phyloP scores from a whole-genome alignment of 2,888 invertebrate species.

The Coleophora flavipennella region DNA sequence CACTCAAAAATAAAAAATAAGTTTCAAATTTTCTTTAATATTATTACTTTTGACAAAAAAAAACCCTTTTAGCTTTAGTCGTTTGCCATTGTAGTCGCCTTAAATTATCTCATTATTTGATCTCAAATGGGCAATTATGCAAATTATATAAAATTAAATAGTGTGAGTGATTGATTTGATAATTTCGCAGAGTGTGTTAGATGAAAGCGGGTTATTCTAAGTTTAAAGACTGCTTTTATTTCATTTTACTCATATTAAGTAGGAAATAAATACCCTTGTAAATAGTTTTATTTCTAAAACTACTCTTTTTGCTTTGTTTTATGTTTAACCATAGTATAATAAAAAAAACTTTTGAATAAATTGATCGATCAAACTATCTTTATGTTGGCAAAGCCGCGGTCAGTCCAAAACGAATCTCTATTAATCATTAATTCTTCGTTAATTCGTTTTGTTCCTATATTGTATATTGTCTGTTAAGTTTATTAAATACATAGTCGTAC shows the following conservation, averaged over 20 bases:
- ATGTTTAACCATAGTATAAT: no score
- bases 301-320: no score
- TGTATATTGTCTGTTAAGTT: slow-evolving; percentile 66
- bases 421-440: slow-evolving; percentile 33
- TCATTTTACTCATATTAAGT: no score
- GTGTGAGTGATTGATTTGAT: neutral
- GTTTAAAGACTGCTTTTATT: slow-evolving; percentile 24
- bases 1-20: no score
- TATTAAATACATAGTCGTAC: slow-evolving; percentile 26
- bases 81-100: slow-evolving; percentile 2
- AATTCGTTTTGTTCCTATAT: slow-evolving; percentile 52
- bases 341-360: slow-evolving; percentile 10
- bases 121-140: slow-evolving; percentile 33
- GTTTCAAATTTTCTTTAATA: no score
- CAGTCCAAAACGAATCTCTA: slow-evolving; percentile 7
- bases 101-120: slow-evolving; percentile 42
- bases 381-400: slow-evolving; percentile 29
- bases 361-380: slow-evolving; percentile 23
- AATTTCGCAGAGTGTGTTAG: slow-evolving; percentile 9
- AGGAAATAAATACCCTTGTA: slow-evolving; percentile 17
- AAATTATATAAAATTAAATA: slow-evolving; percentile 8
- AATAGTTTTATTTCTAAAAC: slow-evolving; percentile 30
- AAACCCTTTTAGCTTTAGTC: no score
- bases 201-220: neutral
- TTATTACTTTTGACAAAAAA: no score